phyloP scores from a whole-genome alignment of 2,888 invertebrate species.

The Ditylenchus weischeri region DNA sequence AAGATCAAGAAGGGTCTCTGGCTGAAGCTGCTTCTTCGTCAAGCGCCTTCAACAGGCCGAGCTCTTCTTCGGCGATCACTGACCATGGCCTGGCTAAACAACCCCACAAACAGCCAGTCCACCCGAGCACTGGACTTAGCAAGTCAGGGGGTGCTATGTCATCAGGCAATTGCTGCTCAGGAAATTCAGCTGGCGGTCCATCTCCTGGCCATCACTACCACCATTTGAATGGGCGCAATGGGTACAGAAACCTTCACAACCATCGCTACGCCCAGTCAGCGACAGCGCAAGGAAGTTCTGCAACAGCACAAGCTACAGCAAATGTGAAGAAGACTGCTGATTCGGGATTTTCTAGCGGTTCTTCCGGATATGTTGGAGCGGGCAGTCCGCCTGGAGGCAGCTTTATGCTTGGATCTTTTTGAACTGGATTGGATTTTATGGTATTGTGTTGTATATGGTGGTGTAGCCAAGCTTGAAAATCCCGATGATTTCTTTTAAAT shows the following conservation, averaged over 20 bases:
- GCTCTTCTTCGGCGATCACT: no score
- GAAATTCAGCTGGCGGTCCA: no score
- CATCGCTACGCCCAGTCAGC: conserved; percentile 2
- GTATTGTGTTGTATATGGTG: no score
- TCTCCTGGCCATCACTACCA: conserved; percentile 7
- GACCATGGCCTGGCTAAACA: no score
- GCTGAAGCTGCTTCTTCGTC: no score
- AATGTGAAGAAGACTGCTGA: conserved; percentile 17
- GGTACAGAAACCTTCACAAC: neutral
- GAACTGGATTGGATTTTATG: conserved; percentile 2
- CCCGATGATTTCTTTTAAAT: no score
- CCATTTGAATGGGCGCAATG: neutral
- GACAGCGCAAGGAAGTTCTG: neutral
- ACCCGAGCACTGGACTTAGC: conserved; percentile 9
- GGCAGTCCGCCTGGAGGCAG: conserved; percentile 24
- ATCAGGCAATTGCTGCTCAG: neutral
- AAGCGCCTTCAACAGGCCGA: no score
- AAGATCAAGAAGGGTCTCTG: no score
- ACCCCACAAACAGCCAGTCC: neutral
- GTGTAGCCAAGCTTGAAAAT: no score
- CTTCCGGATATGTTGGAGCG: conserved; percentile 20
- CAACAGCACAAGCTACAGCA: conserved; percentile 2
- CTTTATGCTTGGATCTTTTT: conserved; percentile 29
- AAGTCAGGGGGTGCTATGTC: conserved; percentile 3
- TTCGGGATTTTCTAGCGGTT: conserved; percentile 30